Percentiles rank a stretch among this genome's conserved stretches.
Conservation (phyloP, 2,113 vertebrate genomes). For the Steatornis caripensis region DNA sequence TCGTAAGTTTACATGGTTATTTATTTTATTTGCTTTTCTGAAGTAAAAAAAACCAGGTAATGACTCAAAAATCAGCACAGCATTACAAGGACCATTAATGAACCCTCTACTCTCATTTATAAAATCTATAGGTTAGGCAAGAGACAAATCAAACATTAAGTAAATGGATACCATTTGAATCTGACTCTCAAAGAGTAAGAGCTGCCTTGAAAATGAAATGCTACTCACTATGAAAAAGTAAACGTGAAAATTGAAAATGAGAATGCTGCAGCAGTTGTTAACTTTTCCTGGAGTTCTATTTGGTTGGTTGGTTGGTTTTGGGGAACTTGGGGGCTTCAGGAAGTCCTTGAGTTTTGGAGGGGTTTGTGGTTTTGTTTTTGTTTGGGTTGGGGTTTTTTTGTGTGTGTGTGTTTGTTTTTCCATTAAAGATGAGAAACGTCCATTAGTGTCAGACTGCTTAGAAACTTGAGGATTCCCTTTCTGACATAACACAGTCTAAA, state of each 20-base stretch:
- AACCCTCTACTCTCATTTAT: neutral
- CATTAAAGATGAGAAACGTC: neutral
- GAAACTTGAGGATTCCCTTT: neutral
- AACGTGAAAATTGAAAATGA: neutral
- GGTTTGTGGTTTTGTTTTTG: accelerated
- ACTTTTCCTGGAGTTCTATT: neutral
- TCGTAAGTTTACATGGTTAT: neutral
- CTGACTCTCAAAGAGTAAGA: neutral
- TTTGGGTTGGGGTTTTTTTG: neutral
- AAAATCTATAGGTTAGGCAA: neutral
- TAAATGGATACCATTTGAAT: neutral
- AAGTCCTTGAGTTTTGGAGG: accelerated
- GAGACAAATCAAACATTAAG: neutral
- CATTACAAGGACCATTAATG: neutral
- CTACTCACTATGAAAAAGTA: neutral
- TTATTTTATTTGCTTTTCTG: neutral
- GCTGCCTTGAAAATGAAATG: neutral
- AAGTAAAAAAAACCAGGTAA: neutral
- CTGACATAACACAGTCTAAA: neutral
- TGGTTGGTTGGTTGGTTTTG: accelerated
- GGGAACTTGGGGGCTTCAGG: accelerated
- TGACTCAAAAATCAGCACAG: neutral
- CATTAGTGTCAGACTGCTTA: neutral
- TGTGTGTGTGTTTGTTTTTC: neutral
- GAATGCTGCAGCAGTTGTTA: neutral